These are phyloP conservation scores for Pegea sp. DNA, from an alignment of 23 tunicate species.

Conservation along the genomic window DNA sequence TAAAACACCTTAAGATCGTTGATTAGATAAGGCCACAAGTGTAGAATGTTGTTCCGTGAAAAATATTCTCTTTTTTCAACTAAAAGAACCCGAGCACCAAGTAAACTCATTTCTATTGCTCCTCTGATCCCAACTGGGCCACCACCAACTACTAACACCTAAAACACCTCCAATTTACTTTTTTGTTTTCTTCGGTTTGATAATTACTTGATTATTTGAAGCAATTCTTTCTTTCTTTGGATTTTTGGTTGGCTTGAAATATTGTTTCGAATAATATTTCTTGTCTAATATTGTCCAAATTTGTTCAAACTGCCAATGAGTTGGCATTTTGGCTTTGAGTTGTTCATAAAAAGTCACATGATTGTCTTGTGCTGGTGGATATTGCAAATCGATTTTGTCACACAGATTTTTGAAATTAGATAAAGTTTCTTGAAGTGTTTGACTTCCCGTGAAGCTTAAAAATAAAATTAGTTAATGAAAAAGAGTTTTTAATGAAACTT, in stretches of 20 bases:
- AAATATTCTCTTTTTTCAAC: conserved; percentile 75
- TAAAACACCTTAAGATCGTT: conserved; percentile 54
- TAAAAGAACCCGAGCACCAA: conserved; percentile 74
- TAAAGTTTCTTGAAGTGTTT: too few relatives aligned
- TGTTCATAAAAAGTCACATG: neutral
- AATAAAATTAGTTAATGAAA: too few relatives aligned
- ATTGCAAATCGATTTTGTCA: too few relatives aligned
- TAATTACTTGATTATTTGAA: too few relatives aligned
- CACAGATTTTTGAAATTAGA: too few relatives aligned
- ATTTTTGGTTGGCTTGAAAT: too few relatives aligned
- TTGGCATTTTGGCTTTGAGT: neutral
- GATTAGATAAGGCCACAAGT: conserved; percentile 94
- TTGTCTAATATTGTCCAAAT: neutral
- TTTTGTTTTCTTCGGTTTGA: too few relatives aligned
- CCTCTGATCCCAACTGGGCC: conserved; percentile 94
- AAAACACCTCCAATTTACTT: too few relatives aligned
- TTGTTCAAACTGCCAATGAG: neutral
- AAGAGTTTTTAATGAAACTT: too few relatives aligned
- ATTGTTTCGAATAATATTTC: neutral
- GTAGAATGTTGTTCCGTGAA: conserved; percentile 86
- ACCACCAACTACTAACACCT: conserved; percentile 82
- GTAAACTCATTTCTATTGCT: conserved; percentile 82
- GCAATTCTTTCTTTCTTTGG: too few relatives aligned
- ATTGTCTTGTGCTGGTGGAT: neutral
- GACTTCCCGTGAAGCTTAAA: too few relatives aligned